Evolutionary conservation across 35 echinoderm and acorn worm species (phyloP).

Genomic region (Hemicentrotus pulcherrimus): DNA sequence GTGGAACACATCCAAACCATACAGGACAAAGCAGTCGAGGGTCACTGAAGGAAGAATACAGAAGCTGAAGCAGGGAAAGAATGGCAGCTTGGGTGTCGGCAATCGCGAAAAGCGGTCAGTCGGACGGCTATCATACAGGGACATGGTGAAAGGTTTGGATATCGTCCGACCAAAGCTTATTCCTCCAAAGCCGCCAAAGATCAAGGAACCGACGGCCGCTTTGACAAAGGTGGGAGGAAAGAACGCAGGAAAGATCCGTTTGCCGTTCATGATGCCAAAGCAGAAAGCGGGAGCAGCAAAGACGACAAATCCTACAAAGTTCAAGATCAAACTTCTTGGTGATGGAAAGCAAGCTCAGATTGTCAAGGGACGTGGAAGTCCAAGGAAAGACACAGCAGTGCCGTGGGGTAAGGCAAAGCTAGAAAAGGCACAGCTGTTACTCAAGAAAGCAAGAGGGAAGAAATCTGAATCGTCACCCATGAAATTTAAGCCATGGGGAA

Average conservation of each 20-base stretch:
- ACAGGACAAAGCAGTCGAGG: conserved; percentile 35
- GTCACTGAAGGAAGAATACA: conserved; percentile 25
- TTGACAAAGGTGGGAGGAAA: background rate
- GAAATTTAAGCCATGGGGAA: conserved; percentile 39
- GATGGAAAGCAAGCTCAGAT: conserved; percentile 45
- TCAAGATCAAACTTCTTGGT: conserved; percentile 23
- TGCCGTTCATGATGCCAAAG: background rate
- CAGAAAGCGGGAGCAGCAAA: background rate
- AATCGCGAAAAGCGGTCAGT: background rate
- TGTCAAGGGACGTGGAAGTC: conserved; percentile 7
- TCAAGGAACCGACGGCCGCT: background rate
- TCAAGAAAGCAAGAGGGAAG: conserved; percentile 72
- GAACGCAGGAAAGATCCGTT: background rate
- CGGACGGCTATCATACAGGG: conserved; percentile 35
- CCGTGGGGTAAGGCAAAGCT: conserved; percentile 27
- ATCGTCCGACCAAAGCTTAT: conserved; percentile 40
- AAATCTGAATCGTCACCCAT: conserved; percentile 37
- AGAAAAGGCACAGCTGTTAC: conserved; percentile 52
- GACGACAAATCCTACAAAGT: background rate
- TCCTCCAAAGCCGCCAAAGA: background rate
- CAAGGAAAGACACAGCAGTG: conserved; percentile 13
- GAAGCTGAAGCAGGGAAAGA: conserved; percentile 28
- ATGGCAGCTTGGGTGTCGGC: background rate
- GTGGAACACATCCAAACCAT: conserved; percentile 47
- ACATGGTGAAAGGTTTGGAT: conserved; percentile 48